Evolutionary conservation across 2,888 invertebrate species (phyloP).

Genomic region (Catocala sponsa): DNA sequence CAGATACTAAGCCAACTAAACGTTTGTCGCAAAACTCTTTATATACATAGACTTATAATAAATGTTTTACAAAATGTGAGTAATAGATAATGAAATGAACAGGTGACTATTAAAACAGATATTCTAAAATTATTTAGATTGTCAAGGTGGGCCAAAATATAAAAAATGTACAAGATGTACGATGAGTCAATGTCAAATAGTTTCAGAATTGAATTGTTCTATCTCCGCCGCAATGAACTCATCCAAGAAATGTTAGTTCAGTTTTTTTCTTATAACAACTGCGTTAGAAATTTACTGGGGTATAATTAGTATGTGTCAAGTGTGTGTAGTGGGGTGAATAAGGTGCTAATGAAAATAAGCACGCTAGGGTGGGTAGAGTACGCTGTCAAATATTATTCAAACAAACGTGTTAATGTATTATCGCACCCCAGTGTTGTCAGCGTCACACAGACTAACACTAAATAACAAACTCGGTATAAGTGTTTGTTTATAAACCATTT

Average conservation of each 20-base stretch:
- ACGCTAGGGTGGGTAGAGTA: conserved; percentile 59
- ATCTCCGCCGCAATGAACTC: conserved; percentile 38
- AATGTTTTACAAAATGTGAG: conserved; percentile 7
- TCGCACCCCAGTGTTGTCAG: conserved; percentile 20
- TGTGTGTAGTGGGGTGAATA: conserved; percentile 38
- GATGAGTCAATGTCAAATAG: conserved; percentile 67
- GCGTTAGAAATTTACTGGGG: conserved; percentile 3
- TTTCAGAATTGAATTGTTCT: conserved; percentile 58
- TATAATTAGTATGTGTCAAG: conserved; percentile 25
- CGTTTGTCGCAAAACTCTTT: no score
- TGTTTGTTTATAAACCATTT: no score
- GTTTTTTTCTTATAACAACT: conserved; percentile 1
- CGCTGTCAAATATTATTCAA: conserved; percentile 54
- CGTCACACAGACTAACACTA: no score
- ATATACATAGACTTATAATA: no score
- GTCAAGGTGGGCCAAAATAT: conserved; percentile 65
- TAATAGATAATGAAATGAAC: conserved; percentile 20
- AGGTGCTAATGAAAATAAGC: conserved; percentile 62
- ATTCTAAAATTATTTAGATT: conserved; percentile 55
- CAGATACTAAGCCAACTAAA: neutral
- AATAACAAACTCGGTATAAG: no score
- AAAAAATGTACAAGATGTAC: conserved; percentile 57
- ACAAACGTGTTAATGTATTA: conserved; percentile 50
- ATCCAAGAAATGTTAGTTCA: conserved; percentile 28
- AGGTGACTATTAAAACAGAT: conserved; percentile 40